Percentiles rank a stretch among this genome's conserved stretches.
phyloP scores from a whole-genome alignment of 2,888 invertebrate genomes.

The Elmis aenea region DNA sequence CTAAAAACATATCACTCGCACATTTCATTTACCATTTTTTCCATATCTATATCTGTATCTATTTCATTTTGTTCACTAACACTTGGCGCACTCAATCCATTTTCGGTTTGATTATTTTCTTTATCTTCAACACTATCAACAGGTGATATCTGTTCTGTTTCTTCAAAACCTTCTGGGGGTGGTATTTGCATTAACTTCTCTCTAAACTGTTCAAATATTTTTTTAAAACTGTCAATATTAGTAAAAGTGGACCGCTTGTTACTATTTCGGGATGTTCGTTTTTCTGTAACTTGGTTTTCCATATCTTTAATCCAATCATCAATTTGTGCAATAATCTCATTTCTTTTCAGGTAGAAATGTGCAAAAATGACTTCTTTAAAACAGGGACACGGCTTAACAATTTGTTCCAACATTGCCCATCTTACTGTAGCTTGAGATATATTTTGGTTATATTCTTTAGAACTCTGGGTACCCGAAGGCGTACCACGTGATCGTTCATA shows the following conservation, averaged over 20 bases:
- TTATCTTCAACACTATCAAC: slow-evolving; percentile 13
- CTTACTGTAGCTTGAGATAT: slow-evolving; percentile 91
- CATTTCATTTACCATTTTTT: slow-evolving; percentile 70
- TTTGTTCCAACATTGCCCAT: slow-evolving; percentile 95
- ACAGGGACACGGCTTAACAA: slow-evolving; percentile 83
- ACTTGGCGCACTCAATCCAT: slow-evolving; percentile 17
- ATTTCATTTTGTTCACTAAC: slow-evolving; percentile 42
- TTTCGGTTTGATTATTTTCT: slow-evolving; percentile 28
- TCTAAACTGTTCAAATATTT: slow-evolving; percentile 58
- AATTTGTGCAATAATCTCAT: slow-evolving; percentile 84
- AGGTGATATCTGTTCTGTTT: slow-evolving; percentile 49
- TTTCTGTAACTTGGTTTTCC: slow-evolving; percentile 60
- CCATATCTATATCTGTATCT: slow-evolving; percentile 69
- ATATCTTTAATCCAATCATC: slow-evolving; percentile 87
- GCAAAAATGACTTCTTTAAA: slow-evolving; percentile 90
- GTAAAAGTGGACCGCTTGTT: slow-evolving; percentile 41
- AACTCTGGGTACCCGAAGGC: slow-evolving; percentile 81
- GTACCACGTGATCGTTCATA: slow-evolving; percentile 88
- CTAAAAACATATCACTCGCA: slow-evolving; percentile 48
- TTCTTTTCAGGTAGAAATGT: slow-evolving; percentile 91
- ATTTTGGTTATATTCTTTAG: slow-evolving; percentile 91
- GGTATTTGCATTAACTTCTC: slow-evolving; percentile 82
- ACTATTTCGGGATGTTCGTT: slow-evolving; percentile 59
- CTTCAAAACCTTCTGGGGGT: slow-evolving; percentile 68
- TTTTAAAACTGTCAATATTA: slow-evolving; percentile 43